Evolutionary conservation across 2,113 vertebrate species (phyloP), one percentile per base, ranked within the genome.

Genomic region (Cyprinodon variegatus): DNA sequence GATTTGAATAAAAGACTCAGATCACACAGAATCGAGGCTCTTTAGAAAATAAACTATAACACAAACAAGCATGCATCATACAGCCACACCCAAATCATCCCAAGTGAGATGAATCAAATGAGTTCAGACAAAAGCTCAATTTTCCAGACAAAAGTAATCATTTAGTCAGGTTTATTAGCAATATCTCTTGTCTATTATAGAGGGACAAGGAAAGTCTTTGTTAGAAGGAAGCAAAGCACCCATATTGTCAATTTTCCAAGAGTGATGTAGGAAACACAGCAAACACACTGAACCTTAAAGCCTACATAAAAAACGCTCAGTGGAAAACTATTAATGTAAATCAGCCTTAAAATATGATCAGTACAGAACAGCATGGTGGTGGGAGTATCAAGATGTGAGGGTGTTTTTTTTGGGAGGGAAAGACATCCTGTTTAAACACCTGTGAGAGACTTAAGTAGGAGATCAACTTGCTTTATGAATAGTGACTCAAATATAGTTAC

Each of bases 101-200:
- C 39, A 5, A 9, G 80, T n/a, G 46, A 37, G 72, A 78, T 84
- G 74, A 61, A 77, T 61, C 63, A 79, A 90, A 91, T 83, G 74
- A 79, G 75, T 48, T 29, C 36, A 81, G 81, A 82, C 76, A 86
- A 76, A 82, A 83, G 70, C 76, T 63, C 82, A 70, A 68, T 80
- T 85, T 86, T 82, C 65, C 68, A 82, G 72, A 76, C 61, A 17
- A 63, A 71, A 65, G 74, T 2, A 82, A 76, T 77, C 82, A 84
- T 90, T 89, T 85, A 66, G 86, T 81, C 81, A 78, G 76, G 57
- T 82, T 79, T 75, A 70, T 79, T 39, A 48, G 74, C 69, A 17
- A 77, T 78, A 85, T 85, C 93, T 92, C 29, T 29, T 29, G 29
- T 29, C 29, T 29, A 29, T 29, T 2, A 29, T 29, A 93, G 17